A percentile compares a stretch with the other conserved stretches of the same genome.
Evolutionary conservation across 2,888 invertebrate genomes (phyloP).

Genomic region (Lasius platythorax): DNA sequence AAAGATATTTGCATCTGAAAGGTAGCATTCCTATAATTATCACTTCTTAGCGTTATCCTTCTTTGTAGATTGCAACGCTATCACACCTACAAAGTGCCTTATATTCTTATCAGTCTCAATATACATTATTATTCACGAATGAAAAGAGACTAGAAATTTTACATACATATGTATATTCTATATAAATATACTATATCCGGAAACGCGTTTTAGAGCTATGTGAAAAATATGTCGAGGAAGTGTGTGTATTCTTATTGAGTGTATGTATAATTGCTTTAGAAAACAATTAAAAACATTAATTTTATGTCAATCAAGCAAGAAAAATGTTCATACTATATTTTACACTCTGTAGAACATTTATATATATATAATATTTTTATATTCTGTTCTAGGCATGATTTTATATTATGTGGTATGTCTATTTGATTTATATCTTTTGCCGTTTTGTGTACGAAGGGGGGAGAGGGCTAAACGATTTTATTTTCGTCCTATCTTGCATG

Average conservation of each 20-base stretch:
- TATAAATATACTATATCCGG: neutral
- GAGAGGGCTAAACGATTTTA: too few relatives aligned
- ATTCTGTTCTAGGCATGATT: neutral
- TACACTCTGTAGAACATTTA: neutral
- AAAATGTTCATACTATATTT: neutral
- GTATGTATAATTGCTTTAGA: neutral
- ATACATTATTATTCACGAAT: neutral
- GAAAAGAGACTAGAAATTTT: neutral
- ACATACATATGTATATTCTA: neutral
- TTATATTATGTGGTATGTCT: neutral
- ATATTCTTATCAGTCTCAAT: neutral
- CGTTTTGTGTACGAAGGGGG: neutral
- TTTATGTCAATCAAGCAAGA: neutral
- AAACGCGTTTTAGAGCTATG: neutral
- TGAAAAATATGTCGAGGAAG: neutral
- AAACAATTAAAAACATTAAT: neutral
- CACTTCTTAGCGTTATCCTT: conserved; percentile 2
- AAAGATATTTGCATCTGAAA: conserved; percentile 41
- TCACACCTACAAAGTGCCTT: neutral
- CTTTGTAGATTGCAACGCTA: neutral
- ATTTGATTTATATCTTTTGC: neutral
- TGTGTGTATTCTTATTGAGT: neutral
- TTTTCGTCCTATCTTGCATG: neutral
- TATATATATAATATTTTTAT: neutral
- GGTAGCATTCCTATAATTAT: conserved; percentile 11